A percentile compares a stretch with the other conserved stretches of the same genome.
phyloP scores from a whole-genome alignment of 2,888 invertebrate species.

The Melieria omissa region DNA sequence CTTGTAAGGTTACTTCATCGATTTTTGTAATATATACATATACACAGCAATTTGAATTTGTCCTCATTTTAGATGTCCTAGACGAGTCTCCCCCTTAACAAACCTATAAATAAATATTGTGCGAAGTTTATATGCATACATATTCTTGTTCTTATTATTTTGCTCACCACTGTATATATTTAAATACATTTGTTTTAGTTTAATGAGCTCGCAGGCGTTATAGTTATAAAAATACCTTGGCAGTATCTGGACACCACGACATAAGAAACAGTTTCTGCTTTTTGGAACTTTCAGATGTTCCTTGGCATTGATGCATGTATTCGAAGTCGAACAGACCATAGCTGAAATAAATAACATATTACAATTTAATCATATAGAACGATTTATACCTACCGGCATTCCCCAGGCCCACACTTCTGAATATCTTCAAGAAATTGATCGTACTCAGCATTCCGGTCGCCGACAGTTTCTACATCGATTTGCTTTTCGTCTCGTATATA shows the following conservation, averaged over 20 bases:
- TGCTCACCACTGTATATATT: not conserved
- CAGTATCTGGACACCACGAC: constrained; percentile 99
- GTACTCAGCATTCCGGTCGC: constrained; percentile 90
- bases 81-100: too few species aligned
- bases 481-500: constrained; percentile 95
- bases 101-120: too few species aligned
- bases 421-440: constrained; percentile 94
- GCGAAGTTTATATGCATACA: too few species aligned
- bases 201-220: not conserved
- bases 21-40: too few species aligned
- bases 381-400: constrained; percentile 79
- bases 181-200: not conserved
- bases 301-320: constrained; percentile 97
- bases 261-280: constrained; percentile 98
- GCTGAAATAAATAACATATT: constrained; percentile 59
- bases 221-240: constrained; percentile 73
- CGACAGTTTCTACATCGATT: constrained; percentile 94
- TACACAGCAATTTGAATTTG: too few species aligned
- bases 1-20: too few species aligned
- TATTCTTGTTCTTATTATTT: too few species aligned
- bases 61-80: too few species aligned
- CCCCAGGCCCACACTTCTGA: constrained; percentile 89
- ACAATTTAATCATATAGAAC: constrained; percentile 11
- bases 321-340: constrained; percentile 98
- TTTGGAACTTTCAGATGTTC: constrained; percentile 95